Percentiles rank a stretch among this genome's conserved stretches.
phyloP scores from a whole-genome alignment of 2,797 vertebrate genomes.

The Rhodeus uyekii region DNA sequence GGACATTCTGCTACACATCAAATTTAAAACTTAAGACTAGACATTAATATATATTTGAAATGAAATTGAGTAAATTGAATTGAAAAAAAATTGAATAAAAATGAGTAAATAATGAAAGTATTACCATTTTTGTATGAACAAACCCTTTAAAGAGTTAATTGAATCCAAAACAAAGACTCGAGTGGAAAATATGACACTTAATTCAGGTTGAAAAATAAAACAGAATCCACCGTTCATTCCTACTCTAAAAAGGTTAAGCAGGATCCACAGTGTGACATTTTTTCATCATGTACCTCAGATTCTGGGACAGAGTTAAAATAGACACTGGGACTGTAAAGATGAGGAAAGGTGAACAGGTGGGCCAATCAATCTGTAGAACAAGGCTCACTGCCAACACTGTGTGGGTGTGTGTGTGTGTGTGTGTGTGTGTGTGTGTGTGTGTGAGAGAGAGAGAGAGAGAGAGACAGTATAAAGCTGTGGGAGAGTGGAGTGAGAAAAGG shows the following conservation, averaged over 20 bases:
- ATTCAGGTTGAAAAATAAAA: neutral
- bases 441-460: slow-evolving; percentile 35
- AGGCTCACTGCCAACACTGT: slow-evolving; percentile 24
- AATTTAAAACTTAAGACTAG: neutral
- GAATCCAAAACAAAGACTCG: neutral
- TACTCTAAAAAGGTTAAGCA: slow-evolving; percentile 35
- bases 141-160: neutral
- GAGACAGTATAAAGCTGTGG: slow-evolving; percentile 13
- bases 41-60: neutral
- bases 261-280: slow-evolving; percentile 17
- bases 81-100: no score
- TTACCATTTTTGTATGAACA: neutral
- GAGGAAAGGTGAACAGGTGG: slow-evolving; percentile 39
- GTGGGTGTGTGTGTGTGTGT: slow-evolving; percentile 35
- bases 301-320: slow-evolving; percentile 42
- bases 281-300: slow-evolving; percentile 18
- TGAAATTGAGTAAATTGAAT: no score
- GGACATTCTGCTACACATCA: neutral
- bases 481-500: slow-evolving; percentile 25
- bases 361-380: slow-evolving; percentile 43
- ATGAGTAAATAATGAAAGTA: neutral
- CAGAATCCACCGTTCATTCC: neutral
- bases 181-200: neutral
- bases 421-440: slow-evolving; percentile 39
- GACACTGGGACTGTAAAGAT: slow-evolving; percentile 27